Percentiles rank a stretch among this genome's conserved stretches.
Evolutionary conservation across 2,888 invertebrate genomes (phyloP).

Genomic region (Synanthedon myopaeformis): DNA sequence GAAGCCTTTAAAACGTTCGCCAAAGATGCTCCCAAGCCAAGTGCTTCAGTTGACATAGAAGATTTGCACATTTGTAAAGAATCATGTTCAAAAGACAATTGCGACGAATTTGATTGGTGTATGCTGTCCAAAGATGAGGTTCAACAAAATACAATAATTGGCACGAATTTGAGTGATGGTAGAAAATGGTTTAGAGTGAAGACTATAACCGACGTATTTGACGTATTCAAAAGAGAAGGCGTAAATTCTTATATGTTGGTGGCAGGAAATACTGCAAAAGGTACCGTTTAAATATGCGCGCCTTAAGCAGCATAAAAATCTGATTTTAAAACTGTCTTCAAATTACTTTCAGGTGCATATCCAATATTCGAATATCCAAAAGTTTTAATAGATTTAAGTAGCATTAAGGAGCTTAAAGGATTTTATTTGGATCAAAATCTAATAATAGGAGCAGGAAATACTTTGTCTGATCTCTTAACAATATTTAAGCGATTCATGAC

Average conservation of each 20-base stretch:
- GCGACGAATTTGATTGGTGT: slow-evolving; percentile 22
- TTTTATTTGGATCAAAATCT: slow-evolving; percentile 4
- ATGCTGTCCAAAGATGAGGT: slow-evolving; percentile 15
- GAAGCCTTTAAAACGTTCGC: slow-evolving; percentile 83
- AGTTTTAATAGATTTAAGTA: slow-evolving; percentile 4
- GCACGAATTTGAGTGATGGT: slow-evolving; percentile 35
- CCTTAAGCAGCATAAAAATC: too few relatives aligned
- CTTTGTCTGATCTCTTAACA: slow-evolving; percentile 60
- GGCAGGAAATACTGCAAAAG: slow-evolving; percentile 79
- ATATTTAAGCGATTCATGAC: slow-evolving; percentile 34
- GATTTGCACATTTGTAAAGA: slow-evolving; percentile 20
- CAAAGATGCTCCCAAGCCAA: slow-evolving; percentile 57
- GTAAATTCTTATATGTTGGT: slow-evolving; percentile 70
- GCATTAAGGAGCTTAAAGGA: slow-evolving; percentile 2
- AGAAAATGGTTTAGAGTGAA: slow-evolving; percentile 66
- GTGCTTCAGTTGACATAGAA: slow-evolving; percentile 48
- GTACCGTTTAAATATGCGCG: slow-evolving; percentile 30
- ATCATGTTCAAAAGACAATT: slow-evolving; percentile 12
- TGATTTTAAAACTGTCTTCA: too few relatives aligned
- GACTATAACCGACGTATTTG: slow-evolving; percentile 60
- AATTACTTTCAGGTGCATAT: background rate
- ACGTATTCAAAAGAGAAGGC: slow-evolving; percentile 52
- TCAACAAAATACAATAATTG: slow-evolving; percentile 25
- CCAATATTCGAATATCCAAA: slow-evolving; percentile 3
- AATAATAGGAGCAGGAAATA: slow-evolving; percentile 31